Base-by-base conservation (phyloP, 2,797 vertebrate genomes). In the Hippoglossus hippoglossus region DNA sequence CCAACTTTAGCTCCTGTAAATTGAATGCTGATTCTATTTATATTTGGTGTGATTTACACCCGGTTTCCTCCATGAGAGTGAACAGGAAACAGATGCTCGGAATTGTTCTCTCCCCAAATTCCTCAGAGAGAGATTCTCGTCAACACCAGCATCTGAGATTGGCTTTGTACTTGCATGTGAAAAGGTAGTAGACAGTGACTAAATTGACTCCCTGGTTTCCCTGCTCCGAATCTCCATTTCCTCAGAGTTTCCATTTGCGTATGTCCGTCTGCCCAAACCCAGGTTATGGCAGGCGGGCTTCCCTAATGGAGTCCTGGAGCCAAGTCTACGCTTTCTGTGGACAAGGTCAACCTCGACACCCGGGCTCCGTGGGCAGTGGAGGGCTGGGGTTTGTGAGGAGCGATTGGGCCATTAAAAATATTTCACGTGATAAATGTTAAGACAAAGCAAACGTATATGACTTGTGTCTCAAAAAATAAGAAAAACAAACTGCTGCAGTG, bases 41-140 rank as follows among this genome's bases (percentile, higher is more conserved):
- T 96, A 95, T 92, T 89, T 93, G 62, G 90, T 91, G 90, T 96
- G 95, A 96, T 96, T 97, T 97, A 96, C 94, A 94, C 93, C 89
- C 94, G 82, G 94, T 94, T 97, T 97, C 95, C 97, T 96, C 94
- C 89, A 94, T 95, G 91, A 93, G 93, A 96, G 94, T 93, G 96
- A 96, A 89, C 95, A 98, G 97, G 97, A 98, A 99, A 97, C 97
- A 98, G 97, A 98, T 99, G 97, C 92, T 93, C 92, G 94, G 96
- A 96, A 96, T 97, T 95, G 96, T 96, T 96, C 94, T 94, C 94
- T 91, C 85, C 94, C 93, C 89, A 90, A 92, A 96, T 96, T 97
- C 96, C 96, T 96, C 93, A 88, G 95, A 94, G 93, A 94, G 95
- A 93, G 86, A 90, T 86, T 95, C 89, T 95, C 93, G 94, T 94